Percentiles rank a stretch among this genome's conserved stretches.
Evolutionary conservation across 2,113 vertebrate genomes (phyloP).

Genomic region (Hypanus sabinus): DNA sequence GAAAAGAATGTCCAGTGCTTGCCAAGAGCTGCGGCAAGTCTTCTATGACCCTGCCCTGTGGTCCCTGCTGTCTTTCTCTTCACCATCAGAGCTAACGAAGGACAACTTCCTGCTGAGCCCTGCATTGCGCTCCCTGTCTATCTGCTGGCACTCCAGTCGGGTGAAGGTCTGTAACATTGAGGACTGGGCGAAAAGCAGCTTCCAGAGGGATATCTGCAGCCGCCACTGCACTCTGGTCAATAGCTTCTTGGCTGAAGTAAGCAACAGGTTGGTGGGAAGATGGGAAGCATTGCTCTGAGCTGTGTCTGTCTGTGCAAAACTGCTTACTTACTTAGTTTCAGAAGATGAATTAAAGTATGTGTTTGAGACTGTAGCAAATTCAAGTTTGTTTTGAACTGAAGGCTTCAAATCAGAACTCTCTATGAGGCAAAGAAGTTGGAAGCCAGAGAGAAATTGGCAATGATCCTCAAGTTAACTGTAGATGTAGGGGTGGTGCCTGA

Average conservation of each 20-base stretch:
- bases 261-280: slow-evolving; percentile 65
- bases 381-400: background rate
- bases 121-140: slow-evolving; percentile 66
- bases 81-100: slow-evolving; percentile 69
- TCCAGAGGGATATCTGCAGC: slow-evolving; percentile 81
- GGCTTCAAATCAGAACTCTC: background rate
- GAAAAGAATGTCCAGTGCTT: slow-evolving; percentile 69
- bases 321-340: background rate
- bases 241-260: slow-evolving; percentile 70
- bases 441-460: too few relatives aligned
- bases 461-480: too few relatives aligned
- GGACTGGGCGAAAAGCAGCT: slow-evolving; percentile 78
- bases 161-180: slow-evolving; percentile 88
- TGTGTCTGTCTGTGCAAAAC: background rate
- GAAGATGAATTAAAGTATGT: background rate
- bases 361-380: background rate
- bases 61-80: slow-evolving; percentile 69
- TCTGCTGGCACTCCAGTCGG: slow-evolving; percentile 83
- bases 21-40: slow-evolving; percentile 58
- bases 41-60: slow-evolving; percentile 79
- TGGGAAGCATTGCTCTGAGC: background rate
- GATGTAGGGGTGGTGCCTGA: too few relatives aligned
- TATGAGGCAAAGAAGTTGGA: too few relatives aligned
- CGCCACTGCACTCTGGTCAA: slow-evolving; percentile 70
- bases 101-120: slow-evolving; percentile 78